Evolutionary conservation across 1,140 invertebrate species (phyloP).

Genomic region (Epicauta chinensis): DNA sequence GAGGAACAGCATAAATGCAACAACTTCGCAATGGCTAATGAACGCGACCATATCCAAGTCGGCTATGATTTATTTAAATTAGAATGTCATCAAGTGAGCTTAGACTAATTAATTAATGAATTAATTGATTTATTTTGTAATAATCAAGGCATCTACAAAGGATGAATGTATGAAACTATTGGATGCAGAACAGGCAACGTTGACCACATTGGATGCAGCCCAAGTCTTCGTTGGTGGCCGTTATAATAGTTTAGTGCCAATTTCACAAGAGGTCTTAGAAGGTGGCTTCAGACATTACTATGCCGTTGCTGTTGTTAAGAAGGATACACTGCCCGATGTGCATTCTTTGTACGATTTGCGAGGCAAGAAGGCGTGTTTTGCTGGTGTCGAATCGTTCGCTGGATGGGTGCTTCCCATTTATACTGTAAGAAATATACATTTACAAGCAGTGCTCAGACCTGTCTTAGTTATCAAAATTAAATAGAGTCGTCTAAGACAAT

Average conservation of each 20-base stretch:
- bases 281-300: constrained; percentile 60
- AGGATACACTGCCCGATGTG: constrained; percentile 56
- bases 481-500: too few species aligned
- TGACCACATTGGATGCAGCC: constrained; percentile 85
- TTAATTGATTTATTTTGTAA: too few species aligned
- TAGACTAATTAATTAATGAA: neutral
- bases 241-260: constrained; percentile 88
- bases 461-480: too few species aligned
- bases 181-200: constrained; percentile 70
- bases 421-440: constrained; percentile 49
- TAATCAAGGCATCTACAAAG: constrained; percentile 59
- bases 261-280: constrained; percentile 68
- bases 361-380: constrained; percentile 79
- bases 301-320: constrained; percentile 80
- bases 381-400: constrained; percentile 82
- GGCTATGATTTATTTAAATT: constrained; percentile 56
- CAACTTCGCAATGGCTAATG: constrained; percentile 59
- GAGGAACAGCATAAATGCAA: constrained; percentile 72
- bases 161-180: constrained; percentile 77
- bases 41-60: constrained; percentile 57
- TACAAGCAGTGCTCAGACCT: too few species aligned
- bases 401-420: constrained; percentile 91
- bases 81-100: constrained; percentile 54
- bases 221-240: constrained; percentile 88
- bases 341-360: constrained; percentile 59